A percentile compares a stretch with the other conserved stretches of the same genome.
Evolutionary conservation across 2,888 invertebrate genomes (phyloP).

Genomic region (Limnephilus rhombicus): DNA sequence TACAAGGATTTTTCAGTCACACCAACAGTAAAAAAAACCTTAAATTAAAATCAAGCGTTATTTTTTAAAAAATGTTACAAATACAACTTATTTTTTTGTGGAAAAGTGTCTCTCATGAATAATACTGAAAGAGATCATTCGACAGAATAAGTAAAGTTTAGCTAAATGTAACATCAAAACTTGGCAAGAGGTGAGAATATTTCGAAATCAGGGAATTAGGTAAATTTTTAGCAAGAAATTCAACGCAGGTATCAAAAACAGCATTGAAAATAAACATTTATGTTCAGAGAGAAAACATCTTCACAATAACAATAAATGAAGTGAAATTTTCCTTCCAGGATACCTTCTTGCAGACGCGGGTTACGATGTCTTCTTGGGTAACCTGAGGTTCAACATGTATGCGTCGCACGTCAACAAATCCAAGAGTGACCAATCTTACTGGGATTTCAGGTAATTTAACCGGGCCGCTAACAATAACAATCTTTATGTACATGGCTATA

Average conservation of each 20-base stretch:
- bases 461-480: background rate
- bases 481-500: too few relatives aligned
- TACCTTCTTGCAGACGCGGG: constrained; percentile 78
- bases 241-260: background rate
- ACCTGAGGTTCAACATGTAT: constrained; percentile 76
- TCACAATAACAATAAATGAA: background rate
- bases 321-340: constrained; percentile 71
- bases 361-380: constrained; percentile 80
- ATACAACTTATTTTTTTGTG: too few relatives aligned
- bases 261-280: background rate
- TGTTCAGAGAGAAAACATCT: background rate
- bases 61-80: too few relatives aligned
- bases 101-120: too few relatives aligned
- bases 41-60: too few relatives aligned
- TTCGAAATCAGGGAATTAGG: background rate
- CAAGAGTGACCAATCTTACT: constrained; percentile 74
- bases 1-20: too few relatives aligned
- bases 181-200: too few relatives aligned
- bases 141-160: too few relatives aligned
- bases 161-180: too few relatives aligned
- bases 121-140: too few relatives aligned
- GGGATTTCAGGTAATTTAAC: constrained; percentile 77
- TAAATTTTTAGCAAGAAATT: background rate
- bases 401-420: constrained; percentile 73
- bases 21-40: too few relatives aligned